Conservation (phyloP, 2,888 invertebrate species). For the Eucriotettix oculatus region DNA sequence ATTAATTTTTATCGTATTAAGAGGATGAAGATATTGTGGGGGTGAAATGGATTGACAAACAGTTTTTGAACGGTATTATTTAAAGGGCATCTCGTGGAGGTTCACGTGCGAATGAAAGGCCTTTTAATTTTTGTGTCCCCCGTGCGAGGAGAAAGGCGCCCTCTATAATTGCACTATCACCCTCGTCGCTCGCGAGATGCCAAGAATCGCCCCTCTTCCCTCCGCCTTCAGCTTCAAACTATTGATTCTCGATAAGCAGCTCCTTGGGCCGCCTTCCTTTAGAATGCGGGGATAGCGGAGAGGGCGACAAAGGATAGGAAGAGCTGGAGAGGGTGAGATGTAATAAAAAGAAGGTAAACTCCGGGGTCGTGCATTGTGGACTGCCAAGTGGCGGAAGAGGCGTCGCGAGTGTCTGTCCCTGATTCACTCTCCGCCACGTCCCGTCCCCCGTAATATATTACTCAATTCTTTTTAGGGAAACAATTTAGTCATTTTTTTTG, state of each 20-base stretch:
- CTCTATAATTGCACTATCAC: background rate
- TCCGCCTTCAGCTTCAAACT: constrained; percentile 6
- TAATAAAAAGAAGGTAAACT: background rate
- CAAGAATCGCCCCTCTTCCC: background rate
- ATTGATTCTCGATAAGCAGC: constrained; percentile 14
- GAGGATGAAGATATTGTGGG: no score
- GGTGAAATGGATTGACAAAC: no score
- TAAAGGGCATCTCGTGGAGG: no score
- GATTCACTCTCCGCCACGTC: background rate
- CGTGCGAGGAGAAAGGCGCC: background rate
- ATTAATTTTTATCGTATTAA: no score
- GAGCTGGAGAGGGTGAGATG: no score
- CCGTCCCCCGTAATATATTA: background rate
- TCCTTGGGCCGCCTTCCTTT: constrained; percentile 3
- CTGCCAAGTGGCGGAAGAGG: background rate
- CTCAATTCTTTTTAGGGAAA: no score
- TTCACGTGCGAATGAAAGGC: no score
- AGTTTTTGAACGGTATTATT: no score
- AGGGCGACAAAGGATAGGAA: background rate
- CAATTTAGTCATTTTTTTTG: no score
- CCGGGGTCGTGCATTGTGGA: background rate
- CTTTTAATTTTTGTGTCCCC: no score
- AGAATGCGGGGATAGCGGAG: constrained; percentile 2
- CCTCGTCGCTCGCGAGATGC: no score
- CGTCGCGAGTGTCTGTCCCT: background rate